These are phyloP conservation scores for Acleris holmiana DNA, from an alignment of 2,888 invertebrate genomes.

Conservation along the genomic window DNA sequence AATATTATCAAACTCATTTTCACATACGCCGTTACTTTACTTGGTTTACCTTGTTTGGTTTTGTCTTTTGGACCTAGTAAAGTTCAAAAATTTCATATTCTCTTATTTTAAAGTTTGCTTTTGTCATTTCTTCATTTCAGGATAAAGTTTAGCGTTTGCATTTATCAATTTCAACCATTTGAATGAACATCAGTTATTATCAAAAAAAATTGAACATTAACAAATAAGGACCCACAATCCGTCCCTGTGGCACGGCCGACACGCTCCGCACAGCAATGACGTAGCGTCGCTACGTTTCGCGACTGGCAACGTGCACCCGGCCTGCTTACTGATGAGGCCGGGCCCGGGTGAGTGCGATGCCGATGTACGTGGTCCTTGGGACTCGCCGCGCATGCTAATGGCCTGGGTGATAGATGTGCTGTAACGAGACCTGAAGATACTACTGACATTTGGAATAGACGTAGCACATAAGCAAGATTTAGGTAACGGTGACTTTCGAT, in stretches of 20 bases:
- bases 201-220: not conserved
- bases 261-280: conserved; percentile 74
- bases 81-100: not conserved
- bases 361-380: conserved; percentile 51
- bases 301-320: conserved; percentile 57
- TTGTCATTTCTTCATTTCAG: no score
- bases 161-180: no score
- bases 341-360: conserved; percentile 53
- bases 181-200: not conserved
- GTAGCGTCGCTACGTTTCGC: conserved; percentile 72
- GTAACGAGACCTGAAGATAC: conserved; percentile 8
- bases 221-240: conserved; percentile 48
- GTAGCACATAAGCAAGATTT: conserved; percentile 1
- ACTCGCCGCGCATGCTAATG: conserved; percentile 37
- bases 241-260: conserved; percentile 54
- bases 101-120: no score
- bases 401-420: conserved; percentile 10
- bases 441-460: conserved; percentile 19
- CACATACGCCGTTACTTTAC: not conserved
- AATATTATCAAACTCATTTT: conserved; percentile 18
- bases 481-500: not conserved
- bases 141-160: no score
- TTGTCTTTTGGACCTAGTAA: not conserved
- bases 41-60: not conserved
- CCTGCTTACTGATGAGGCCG: conserved; percentile 58